A percentile compares a stretch with the other conserved stretches of the same genome.
Evolutionary conservation across 2,797 vertebrate species (phyloP).

Genomic region (Morelia viridis): DNA sequence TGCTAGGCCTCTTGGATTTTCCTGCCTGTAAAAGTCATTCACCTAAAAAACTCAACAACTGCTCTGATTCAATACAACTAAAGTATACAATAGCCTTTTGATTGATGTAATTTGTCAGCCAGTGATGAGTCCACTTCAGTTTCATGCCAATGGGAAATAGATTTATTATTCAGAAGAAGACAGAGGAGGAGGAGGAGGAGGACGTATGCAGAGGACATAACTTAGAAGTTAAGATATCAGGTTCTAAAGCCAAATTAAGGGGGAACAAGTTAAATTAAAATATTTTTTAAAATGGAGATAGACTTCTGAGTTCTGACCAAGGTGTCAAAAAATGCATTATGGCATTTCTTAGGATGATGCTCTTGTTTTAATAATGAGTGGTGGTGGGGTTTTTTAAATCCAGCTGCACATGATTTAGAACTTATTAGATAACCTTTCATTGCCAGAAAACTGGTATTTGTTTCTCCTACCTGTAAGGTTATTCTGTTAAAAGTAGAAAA

Average conservation of each 20-base stretch:
- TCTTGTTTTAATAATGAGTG: neutral
- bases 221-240: neutral
- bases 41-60: neutral
- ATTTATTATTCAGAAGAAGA: conserved; percentile 25
- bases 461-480: conserved; percentile 10
- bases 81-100: neutral
- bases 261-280: neutral
- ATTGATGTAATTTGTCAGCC: neutral
- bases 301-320: neutral
- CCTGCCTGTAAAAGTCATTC: neutral
- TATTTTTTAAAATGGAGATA: neutral
- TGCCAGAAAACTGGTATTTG: conserved; percentile 33
- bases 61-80: neutral
- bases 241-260: neutral
- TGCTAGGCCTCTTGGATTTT: neutral
- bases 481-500: neutral
- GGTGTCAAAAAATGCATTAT: neutral
- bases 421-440: neutral
- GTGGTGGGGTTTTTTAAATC: neutral
- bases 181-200: too few relatives aligned
- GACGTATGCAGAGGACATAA: neutral
- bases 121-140: neutral
- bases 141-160: neutral
- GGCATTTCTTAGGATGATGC: neutral
- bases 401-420: conserved; percentile 19